phyloP scores from a whole-genome alignment of 2,113 vertebrate species.

The Aepyceros melampus region DNA sequence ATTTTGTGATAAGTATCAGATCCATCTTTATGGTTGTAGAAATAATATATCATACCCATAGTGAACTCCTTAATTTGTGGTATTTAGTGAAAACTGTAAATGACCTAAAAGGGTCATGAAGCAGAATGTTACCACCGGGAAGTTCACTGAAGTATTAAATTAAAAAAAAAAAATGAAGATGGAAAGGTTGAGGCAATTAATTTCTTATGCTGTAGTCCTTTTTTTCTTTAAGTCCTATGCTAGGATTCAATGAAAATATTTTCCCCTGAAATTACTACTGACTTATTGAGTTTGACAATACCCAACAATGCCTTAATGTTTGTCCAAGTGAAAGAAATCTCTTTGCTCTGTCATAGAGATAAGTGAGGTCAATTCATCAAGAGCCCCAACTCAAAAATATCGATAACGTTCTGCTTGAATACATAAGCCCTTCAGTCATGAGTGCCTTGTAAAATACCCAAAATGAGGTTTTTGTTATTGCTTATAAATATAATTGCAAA shows the following conservation, averaged over 20 bases:
- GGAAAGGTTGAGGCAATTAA: slow-evolving; percentile 72
- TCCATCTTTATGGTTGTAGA: slow-evolving; percentile 28
- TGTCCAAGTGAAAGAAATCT: slow-evolving; percentile 57
- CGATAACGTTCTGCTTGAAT: neutral
- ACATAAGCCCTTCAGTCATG: neutral
- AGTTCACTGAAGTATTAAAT: slow-evolving; percentile 69
- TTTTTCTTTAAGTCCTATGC: neutral
- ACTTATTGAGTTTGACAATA: slow-evolving; percentile 55
- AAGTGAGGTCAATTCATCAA: slow-evolving; percentile 69
- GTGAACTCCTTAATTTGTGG: slow-evolving; percentile 62
- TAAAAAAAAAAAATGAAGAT: slow-evolving; percentile 64
- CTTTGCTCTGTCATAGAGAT: slow-evolving; percentile 55
- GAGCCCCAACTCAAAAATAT: slow-evolving; percentile 38
- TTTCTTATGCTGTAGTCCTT: slow-evolving; percentile 5
- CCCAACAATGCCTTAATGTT: slow-evolving; percentile 47
- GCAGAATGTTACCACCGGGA: neutral
- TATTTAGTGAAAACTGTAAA: slow-evolving; percentile 60
- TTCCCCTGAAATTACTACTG: neutral
- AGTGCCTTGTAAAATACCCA: neutral
- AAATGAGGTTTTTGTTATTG: neutral
- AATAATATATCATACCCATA: slow-evolving; percentile 41
- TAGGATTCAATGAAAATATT: slow-evolving; percentile 51
- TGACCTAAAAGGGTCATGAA: slow-evolving; percentile 25
- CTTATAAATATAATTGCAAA: neutral
- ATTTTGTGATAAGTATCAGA: slow-evolving; percentile 58